Percentiles rank a stretch among this genome's conserved stretches.
Evolutionary conservation across 1,140 invertebrate genomes (phyloP).

Genomic region (Nebria ingens): DNA sequence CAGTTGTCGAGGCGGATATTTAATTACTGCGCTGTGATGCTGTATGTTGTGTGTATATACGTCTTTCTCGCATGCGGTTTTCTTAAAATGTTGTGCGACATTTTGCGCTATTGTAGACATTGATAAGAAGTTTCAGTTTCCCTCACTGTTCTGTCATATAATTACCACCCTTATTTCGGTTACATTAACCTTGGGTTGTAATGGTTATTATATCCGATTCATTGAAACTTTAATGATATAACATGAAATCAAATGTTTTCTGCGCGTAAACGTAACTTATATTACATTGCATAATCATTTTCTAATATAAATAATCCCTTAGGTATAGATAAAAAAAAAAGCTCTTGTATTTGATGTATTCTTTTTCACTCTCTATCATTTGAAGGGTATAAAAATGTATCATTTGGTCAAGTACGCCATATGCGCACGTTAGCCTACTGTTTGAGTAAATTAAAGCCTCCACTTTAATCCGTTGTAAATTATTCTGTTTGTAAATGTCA

Average conservation of each 20-base stretch:
- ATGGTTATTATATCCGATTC: neutral
- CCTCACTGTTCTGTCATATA: neutral
- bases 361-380: no score
- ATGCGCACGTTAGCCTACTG: neutral
- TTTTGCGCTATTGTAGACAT: neutral
- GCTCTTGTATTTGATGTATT: no score
- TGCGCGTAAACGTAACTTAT: no score
- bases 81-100: no score
- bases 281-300: no score
- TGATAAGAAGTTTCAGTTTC: slow-evolving; percentile 3
- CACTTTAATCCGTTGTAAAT: neutral
- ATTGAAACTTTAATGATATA: neutral
- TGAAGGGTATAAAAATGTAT: no score
- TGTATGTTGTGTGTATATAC: no score
- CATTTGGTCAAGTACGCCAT: no score
- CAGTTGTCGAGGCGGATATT: neutral
- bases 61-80: neutral
- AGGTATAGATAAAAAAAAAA: no score
- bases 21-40: slow-evolving; percentile 1
- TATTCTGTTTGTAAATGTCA: neutral
- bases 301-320: no score
- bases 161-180: neutral
- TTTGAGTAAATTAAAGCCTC: neutral
- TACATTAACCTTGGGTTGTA: neutral
- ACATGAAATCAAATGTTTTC: no score